A percentile compares a stretch with the other conserved stretches of the same genome.
These are phyloP conservation scores for Cephus sareptanus DNA, from an alignment of 2,888 invertebrate species.

Conservation along the genomic window DNA sequence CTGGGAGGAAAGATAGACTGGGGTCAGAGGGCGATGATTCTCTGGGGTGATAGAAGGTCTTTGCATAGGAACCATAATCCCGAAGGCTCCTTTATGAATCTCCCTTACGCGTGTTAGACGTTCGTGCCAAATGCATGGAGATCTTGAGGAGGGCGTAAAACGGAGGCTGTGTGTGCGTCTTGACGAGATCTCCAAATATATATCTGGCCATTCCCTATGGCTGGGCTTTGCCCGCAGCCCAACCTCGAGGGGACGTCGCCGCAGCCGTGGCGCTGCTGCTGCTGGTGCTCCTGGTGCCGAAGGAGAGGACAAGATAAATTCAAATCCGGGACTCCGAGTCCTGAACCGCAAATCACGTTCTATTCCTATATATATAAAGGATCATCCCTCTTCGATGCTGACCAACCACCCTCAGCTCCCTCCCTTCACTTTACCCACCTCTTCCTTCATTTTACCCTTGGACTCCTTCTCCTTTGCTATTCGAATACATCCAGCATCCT, in stretches of 20 bases:
- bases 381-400: constrained; percentile 60
- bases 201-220: constrained; percentile 6
- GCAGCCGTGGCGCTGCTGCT: neutral
- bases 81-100: constrained; percentile 35
- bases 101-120: constrained; percentile 9
- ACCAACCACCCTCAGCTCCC: constrained; percentile 43
- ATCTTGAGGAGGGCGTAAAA: constrained; percentile 25
- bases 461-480: neutral
- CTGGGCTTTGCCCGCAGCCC: constrained; percentile 8
- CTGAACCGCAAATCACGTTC: constrained; percentile 60
- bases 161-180: neutral
- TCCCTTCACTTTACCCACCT: neutral
- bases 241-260: constrained; percentile 6
- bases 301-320: constrained; percentile 52
- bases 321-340: constrained; percentile 56
- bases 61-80: constrained; percentile 33
- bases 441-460: constrained; percentile 2
- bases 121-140: constrained; percentile 25
- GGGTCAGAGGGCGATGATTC: neutral
- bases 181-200: constrained; percentile 5
- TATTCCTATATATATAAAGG: constrained; percentile 54
- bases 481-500: constrained; percentile 4
- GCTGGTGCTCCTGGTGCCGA: constrained; percentile 4
- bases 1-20: neutral
- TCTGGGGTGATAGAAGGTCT: constrained; percentile 16